Percentiles rank a stretch among this genome's conserved stretches.
Conservation (phyloP, 2,113 vertebrate genomes). For the Chloropsis cyanopogon region DNA sequence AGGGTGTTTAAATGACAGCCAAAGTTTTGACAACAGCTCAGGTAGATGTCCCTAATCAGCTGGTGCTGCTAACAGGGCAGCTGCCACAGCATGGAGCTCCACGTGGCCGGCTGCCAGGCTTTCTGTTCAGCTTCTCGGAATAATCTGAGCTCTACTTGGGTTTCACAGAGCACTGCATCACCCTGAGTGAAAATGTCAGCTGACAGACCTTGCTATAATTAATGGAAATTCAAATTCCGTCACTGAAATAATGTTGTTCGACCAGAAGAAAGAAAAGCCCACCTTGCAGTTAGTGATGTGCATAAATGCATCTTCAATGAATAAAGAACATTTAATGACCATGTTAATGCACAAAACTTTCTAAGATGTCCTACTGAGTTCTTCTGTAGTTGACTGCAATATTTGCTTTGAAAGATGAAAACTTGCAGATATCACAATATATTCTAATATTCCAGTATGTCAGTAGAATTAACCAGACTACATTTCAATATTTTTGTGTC, state of each 20-base stretch:
- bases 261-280: background rate
- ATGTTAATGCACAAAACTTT: background rate
- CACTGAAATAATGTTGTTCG: background rate
- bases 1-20: background rate
- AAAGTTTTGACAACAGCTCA: background rate
- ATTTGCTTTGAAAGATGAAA: background rate
- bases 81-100: background rate
- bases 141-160: background rate
- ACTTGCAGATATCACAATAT: background rate
- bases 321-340: background rate
- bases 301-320: background rate
- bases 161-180: background rate
- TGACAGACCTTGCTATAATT: background rate
- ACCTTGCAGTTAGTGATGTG: background rate
- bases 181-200: background rate
- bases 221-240: background rate
- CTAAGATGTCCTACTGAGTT: background rate
- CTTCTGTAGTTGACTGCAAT: background rate
- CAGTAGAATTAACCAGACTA: background rate
- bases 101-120: background rate
- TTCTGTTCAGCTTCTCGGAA: background rate
- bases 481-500: background rate
- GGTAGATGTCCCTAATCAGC: background rate
- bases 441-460: background rate
- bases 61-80: background rate